phyloP scores from a whole-genome alignment of 2,113 vertebrate species.

The Pedionomus torquatus region DNA sequence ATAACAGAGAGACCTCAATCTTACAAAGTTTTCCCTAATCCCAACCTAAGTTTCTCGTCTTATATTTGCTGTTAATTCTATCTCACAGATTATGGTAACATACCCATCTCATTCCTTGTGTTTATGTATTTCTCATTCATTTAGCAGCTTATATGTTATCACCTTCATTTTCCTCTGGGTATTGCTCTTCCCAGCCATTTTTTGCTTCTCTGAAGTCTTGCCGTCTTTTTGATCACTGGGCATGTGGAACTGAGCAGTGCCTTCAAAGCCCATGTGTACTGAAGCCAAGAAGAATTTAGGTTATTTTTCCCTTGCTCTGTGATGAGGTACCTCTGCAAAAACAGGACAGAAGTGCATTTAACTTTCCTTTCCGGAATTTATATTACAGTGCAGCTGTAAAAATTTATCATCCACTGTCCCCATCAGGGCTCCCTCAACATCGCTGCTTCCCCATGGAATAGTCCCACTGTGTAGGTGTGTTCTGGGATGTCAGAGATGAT shows the following conservation, averaged over 20 bases:
- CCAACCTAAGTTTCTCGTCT: neutral
- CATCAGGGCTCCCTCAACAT: neutral
- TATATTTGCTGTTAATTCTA: neutral
- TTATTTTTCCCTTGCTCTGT: neutral
- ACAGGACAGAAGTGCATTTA: neutral
- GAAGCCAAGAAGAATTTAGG: neutral
- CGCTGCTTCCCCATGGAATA: neutral
- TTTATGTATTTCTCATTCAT: neutral
- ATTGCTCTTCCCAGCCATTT: neutral
- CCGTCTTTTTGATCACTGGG: constrained; percentile 8
- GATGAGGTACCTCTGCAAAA: constrained; percentile 6
- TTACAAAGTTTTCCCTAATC: neutral
- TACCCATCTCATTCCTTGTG: fast-evolving
- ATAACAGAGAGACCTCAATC: neutral
- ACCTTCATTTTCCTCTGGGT: neutral
- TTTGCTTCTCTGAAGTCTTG: constrained; percentile 22
- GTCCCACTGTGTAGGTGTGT: neutral
- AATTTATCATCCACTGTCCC: neutral
- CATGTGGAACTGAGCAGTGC: neutral
- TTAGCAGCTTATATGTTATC: neutral
- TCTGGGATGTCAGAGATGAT: neutral
- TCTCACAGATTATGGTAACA: neutral
- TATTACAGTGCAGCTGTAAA: neutral
- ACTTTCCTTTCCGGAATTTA: neutral
- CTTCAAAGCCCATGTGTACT: neutral